phyloP scores from a whole-genome alignment of 1,140 invertebrate genomes.

The Xylocopa sonorina region DNA sequence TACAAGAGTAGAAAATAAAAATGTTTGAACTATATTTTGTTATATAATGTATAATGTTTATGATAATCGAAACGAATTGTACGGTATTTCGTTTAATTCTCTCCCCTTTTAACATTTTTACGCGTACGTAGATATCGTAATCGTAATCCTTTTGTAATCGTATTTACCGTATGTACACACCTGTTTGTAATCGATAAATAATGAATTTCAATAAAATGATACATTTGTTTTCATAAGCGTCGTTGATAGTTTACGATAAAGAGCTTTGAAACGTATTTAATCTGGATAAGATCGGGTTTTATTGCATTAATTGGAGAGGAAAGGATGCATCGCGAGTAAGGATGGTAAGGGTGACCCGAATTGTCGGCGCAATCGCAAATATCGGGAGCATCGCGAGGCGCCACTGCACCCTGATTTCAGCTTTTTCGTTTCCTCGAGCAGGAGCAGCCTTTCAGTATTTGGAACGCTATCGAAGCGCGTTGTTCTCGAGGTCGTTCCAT shows the following conservation, averaged over 20 bases:
- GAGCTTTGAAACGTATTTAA: background rate
- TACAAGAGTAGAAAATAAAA: too few relatives aligned
- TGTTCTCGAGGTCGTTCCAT: slow-evolving; percentile 7
- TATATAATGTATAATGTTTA: background rate
- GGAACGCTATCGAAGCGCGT: slow-evolving; percentile 53
- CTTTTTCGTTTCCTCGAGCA: slow-evolving; percentile 45
- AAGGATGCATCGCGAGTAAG: background rate
- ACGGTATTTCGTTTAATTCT: background rate
- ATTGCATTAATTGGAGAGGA: too few relatives aligned
- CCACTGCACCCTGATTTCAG: slow-evolving; percentile 50
- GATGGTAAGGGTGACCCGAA: background rate
- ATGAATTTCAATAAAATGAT: background rate
- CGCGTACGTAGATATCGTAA: too few relatives aligned
- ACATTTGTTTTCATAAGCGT: background rate
- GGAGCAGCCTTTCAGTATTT: slow-evolving; percentile 55
- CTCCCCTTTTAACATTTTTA: too few relatives aligned
- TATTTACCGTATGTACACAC: too few relatives aligned
- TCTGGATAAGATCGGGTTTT: background rate
- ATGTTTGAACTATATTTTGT: background rate
- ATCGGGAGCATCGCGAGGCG: slow-evolving; percentile 51
- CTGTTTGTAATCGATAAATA: too few relatives aligned
- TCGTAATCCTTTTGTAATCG: background rate
- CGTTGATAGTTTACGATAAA: background rate
- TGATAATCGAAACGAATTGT: background rate
- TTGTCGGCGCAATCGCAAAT: slow-evolving; percentile 60